Percentiles rank a stretch among this genome's conserved stretches.
phyloP scores from a whole-genome alignment of 2,888 invertebrate species.

The Taenaris catops region DNA sequence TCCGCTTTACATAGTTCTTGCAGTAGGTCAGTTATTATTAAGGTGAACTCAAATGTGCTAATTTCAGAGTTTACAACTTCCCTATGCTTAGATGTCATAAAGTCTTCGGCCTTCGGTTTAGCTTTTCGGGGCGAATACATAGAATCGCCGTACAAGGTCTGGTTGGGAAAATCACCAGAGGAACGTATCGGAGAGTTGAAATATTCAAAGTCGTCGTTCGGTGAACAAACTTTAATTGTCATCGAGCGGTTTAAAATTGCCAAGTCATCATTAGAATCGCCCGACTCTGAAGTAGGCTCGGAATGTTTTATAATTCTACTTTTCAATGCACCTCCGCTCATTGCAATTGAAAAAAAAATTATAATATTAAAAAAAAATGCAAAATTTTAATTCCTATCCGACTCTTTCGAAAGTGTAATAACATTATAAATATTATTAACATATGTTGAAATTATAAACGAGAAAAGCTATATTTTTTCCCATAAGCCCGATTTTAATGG shows the following conservation, averaged over 20 bases:
- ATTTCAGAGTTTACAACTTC: conserved; percentile 74
- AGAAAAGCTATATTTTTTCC: no score
- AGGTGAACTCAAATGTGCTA: conserved; percentile 76
- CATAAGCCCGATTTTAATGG: no score
- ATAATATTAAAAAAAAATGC: no score
- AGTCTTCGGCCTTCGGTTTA: conserved; percentile 73
- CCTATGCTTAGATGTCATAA: conserved; percentile 70
- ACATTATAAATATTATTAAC: no score
- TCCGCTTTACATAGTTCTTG: conserved; percentile 76
- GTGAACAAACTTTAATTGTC: conserved; percentile 75
- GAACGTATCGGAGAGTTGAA: conserved; percentile 70
- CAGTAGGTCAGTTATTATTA: conserved; percentile 77
- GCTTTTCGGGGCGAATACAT: conserved; percentile 49
- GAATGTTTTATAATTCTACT: conserved; percentile 36
- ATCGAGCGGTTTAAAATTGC: conserved; percentile 71
- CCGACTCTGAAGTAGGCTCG: conserved; percentile 64
- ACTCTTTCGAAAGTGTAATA: no score
- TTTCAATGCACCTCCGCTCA: no score
- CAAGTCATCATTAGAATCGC: conserved; percentile 69
- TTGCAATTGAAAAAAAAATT: no score
- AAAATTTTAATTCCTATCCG: no score
- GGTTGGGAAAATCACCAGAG: conserved; percentile 51
- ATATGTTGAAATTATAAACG: no score
- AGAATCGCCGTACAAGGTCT: conserved; percentile 50
- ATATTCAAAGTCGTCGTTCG: conserved; percentile 81